Percentiles rank a stretch among this genome's conserved stretches.
These are phyloP conservation scores for Periophthalmus modestus DNA, from an alignment of 2,113 vertebrate species.

Conservation along the genomic window DNA sequence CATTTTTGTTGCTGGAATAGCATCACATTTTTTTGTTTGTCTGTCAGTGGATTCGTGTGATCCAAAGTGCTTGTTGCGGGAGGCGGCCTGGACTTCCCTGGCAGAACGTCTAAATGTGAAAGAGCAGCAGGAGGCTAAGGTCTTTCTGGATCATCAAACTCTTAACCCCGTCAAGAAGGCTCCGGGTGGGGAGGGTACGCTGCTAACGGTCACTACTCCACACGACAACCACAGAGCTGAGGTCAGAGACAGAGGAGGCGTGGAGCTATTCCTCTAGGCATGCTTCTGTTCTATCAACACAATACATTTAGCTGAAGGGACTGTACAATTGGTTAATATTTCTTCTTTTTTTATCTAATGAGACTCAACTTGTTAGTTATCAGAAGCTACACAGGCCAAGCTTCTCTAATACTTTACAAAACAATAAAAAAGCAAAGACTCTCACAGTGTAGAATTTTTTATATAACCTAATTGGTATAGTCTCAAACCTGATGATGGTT, in stretches of 20 bases:
- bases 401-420: not conserved
- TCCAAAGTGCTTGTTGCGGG: not conserved
- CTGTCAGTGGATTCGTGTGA: conserved; percentile 3
- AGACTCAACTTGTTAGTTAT: not conserved
- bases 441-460: too few relatives aligned
- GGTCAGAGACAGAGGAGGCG: conserved; percentile 25
- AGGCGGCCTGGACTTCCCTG: conserved; percentile 15
- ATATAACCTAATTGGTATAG: too few relatives aligned
- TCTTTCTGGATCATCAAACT: conserved; percentile 54
- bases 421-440: not conserved
- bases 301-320: not conserved
- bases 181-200: conserved; percentile 25
- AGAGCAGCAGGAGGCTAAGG: conserved; percentile 26
- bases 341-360: not conserved
- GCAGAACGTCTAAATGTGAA: conserved; percentile 22
- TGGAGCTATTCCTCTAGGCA: conserved; percentile 3
- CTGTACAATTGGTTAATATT: not conserved
- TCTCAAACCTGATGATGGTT: too few relatives aligned
- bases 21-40: conserved; percentile 6
- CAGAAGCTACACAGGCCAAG: not conserved
- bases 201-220: conserved; percentile 49
- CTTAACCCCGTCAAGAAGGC: conserved; percentile 35
- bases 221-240: conserved; percentile 21
- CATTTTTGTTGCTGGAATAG: not conserved
- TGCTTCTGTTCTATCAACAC: not conserved